Conservation (phyloP, 2,113 vertebrate species). For the Scophthalmus maximus region DNA sequence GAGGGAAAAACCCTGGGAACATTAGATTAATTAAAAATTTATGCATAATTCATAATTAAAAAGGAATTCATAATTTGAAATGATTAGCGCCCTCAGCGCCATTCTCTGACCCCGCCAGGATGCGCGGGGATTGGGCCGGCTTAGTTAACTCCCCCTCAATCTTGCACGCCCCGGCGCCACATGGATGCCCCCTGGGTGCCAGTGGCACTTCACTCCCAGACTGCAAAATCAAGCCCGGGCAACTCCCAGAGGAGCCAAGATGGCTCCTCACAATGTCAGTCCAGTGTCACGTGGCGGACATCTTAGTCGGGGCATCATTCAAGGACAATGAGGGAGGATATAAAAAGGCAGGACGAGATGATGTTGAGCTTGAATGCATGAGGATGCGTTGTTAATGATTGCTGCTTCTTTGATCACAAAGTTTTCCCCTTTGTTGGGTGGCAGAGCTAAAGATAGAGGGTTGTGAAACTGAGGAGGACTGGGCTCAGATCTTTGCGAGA, state of each 20-base stretch:
- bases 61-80: slow-evolving; percentile 86
- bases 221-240: slow-evolving; percentile 77
- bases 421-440: slow-evolving; percentile 49
- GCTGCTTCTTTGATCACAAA: slow-evolving; percentile 60
- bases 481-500: slow-evolving; percentile 58
- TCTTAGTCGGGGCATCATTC: slow-evolving; percentile 73
- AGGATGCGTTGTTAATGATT: slow-evolving; percentile 62
- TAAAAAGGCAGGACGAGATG: slow-evolving; percentile 52
- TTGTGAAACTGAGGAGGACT: slow-evolving; percentile 40
- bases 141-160: slow-evolving; percentile 78
- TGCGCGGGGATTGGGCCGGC: slow-evolving; percentile 71
- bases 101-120: slow-evolving; percentile 78
- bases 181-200: slow-evolving; percentile 71
- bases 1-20: slow-evolving; percentile 79
- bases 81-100: slow-evolving; percentile 82
- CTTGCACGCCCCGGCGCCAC: slow-evolving; percentile 61
- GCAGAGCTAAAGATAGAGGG: slow-evolving; percentile 38
- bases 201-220: slow-evolving; percentile 75
- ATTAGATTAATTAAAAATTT: slow-evolving; percentile 88
- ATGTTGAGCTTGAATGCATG: slow-evolving; percentile 56
- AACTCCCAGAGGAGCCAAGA: slow-evolving; percentile 74
- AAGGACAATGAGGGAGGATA: slow-evolving; percentile 57
- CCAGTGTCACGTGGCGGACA: slow-evolving; percentile 78
- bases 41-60: slow-evolving; percentile 90
- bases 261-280: slow-evolving; percentile 77